Evolutionary conservation across 2,797 vertebrate genomes (phyloP), one percentile per base, ranked within the genome.

Genomic region (Salmo trutta): DNA sequence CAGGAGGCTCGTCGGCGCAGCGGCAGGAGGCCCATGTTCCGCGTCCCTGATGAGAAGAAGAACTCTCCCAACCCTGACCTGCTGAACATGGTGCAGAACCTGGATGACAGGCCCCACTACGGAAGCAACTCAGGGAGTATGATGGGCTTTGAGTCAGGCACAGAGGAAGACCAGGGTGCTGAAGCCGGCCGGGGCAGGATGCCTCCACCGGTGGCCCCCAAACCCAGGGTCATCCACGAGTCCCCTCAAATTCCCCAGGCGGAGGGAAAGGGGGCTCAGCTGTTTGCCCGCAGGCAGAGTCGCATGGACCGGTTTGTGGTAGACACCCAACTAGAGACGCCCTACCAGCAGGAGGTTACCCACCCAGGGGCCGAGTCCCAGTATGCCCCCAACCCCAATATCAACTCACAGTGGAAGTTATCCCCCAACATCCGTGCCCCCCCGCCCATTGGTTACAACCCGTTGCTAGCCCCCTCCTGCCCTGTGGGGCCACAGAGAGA

Each of bases 391-490:
- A 95, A 93, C 68, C 91, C 95, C 73, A 24, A 47, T 47, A 47
- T 24, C 59, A 24, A 7, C 59, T 67, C 65, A 17, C 95, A 95
- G 31, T 99, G 96, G 96, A 99, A 99, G 92, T 99, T 98, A 54
- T 98, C 98, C 67, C 95, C 98, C 47, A 99, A 99, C 84, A 96
- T 99, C 71, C 96, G 98, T 51, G 98, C 98, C 77, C 98, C 98
- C 10, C 98, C 98, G 80, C 98, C 98, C 1, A 98, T 99, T 88
- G 96, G 96, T 78, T 99, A 99, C 88, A 99, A 99, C 88, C 98
- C 98, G 36, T 93, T 99, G 69, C 92, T 96, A 65, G 95, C 93
- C 36, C 98, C 98, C 5, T 96, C 96, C 77, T 98, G 97, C 27
- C 98, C 98, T 1, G 88, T 92, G 36, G 98, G 96, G 83, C 95